phyloP scores from a whole-genome alignment of 1,140 invertebrate species.

The Megathymus violae region DNA sequence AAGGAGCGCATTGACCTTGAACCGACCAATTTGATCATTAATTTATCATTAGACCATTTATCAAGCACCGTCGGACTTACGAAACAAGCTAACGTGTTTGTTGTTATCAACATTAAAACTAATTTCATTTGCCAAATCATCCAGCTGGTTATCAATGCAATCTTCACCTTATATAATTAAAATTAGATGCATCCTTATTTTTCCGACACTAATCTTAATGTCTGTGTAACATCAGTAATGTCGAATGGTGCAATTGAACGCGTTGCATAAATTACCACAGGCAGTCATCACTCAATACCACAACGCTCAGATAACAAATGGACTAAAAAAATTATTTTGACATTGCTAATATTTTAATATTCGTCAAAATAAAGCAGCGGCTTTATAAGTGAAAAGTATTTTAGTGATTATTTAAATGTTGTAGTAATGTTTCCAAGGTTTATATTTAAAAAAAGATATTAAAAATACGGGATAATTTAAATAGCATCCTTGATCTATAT shows the following conservation, averaged over 20 bases:
- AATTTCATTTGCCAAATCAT: constrained; percentile 35
- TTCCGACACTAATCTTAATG: neutral
- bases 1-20: constrained; percentile 20
- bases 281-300: constrained; percentile 12
- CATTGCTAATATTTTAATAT: constrained; percentile 7
- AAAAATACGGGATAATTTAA: too few species aligned
- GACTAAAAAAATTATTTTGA: constrained; percentile 15
- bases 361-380: constrained; percentile 13
- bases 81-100: constrained; percentile 36
- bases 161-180: constrained; percentile 8
- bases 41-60: constrained; percentile 35
- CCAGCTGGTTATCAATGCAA: neutral
- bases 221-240: constrained; percentile 8
- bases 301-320: neutral
- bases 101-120: constrained; percentile 26
- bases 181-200: neutral
- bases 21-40: constrained; percentile 9
- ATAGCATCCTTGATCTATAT: too few species aligned
- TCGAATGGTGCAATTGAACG: constrained; percentile 6
- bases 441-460: too few species aligned
- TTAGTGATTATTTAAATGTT: too few species aligned
- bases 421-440: too few species aligned
- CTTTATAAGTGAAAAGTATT: too few species aligned
- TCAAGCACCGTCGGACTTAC: constrained; percentile 23
- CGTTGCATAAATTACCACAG: constrained; percentile 19